Conservation (phyloP, 92 coral and sea anemone species). For the Parazoanthus swiftii region DNA sequence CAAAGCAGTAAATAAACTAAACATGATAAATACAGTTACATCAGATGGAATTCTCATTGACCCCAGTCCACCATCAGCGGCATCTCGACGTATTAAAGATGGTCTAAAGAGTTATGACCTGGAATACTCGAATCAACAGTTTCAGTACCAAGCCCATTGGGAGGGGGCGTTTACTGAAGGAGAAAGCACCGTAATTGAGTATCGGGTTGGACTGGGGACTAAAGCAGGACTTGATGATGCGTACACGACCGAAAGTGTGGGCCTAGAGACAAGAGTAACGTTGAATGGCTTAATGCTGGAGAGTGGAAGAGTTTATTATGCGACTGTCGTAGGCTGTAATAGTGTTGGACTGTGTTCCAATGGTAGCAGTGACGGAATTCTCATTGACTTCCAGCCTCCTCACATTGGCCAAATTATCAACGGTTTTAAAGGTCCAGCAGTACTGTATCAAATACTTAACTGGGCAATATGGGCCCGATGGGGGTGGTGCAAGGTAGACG, state of each 20-base stretch:
- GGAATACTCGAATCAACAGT: slow-evolving; percentile 75
- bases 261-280: slow-evolving; percentile 58
- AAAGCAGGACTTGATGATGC: slow-evolving; percentile 69
- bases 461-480: slow-evolving; percentile 97
- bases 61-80: slow-evolving; percentile 79
- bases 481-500: slow-evolving; percentile 93
- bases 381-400: slow-evolving; percentile 89
- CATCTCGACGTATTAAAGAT: slow-evolving; percentile 77
- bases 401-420: slow-evolving; percentile 81
- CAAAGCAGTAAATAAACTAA: slow-evolving; percentile 84
- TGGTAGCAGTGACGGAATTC: slow-evolving; percentile 91
- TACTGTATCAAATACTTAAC: slow-evolving; percentile 80
- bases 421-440: slow-evolving; percentile 79
- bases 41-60: slow-evolving; percentile 94
- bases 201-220: slow-evolving; percentile 83
- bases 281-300: slow-evolving; percentile 66
- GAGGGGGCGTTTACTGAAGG: slow-evolving; percentile 91
- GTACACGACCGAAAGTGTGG: slow-evolving; percentile 58
- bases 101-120: slow-evolving; percentile 73
- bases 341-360: slow-evolving; percentile 92
- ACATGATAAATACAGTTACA: slow-evolving; percentile 57
- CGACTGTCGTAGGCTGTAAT: slow-evolving; percentile 85
- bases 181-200: slow-evolving; percentile 87
- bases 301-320: slow-evolving; percentile 83
- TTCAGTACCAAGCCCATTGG: slow-evolving; percentile 88